Evolutionary conservation across 2,888 invertebrate species (phyloP).

Genomic region (Diplazon laetatorius): DNA sequence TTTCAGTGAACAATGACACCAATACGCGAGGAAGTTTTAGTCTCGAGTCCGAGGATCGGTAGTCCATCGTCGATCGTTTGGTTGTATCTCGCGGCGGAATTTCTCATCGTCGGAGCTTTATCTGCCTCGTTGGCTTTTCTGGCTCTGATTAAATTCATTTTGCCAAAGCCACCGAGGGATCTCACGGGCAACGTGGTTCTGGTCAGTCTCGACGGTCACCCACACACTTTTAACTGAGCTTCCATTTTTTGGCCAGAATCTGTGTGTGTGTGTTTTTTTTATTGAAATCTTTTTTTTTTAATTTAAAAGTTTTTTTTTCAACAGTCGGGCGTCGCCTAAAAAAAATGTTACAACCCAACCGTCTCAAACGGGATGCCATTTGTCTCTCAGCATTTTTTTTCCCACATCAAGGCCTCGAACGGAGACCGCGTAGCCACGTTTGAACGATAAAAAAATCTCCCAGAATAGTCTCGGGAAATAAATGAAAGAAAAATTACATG

Average conservation of each 20-base stretch:
- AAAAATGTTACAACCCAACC: neutral
- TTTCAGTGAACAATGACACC: conserved; percentile 73
- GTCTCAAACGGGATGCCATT: too few species aligned
- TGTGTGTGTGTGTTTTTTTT: too few species aligned
- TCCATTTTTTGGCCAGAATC: too few species aligned
- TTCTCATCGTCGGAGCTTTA: conserved; percentile 72
- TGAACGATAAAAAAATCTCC: too few species aligned
- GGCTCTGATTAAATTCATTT: conserved; percentile 70
- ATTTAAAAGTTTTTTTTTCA: neutral
- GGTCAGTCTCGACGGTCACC: conserved; percentile 71
- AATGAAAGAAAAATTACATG: too few species aligned
- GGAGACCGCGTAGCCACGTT: too few species aligned
- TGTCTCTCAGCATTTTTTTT: too few species aligned
- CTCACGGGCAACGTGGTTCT: conserved; percentile 77
- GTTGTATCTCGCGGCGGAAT: conserved; percentile 76
- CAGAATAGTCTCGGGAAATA: too few species aligned
- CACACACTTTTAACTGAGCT: too few species aligned
- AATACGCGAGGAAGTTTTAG: conserved; percentile 66
- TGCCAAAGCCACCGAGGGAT: conserved; percentile 79
- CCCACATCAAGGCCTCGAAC: too few species aligned
- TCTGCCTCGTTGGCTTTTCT: conserved; percentile 72
- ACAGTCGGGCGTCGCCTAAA: neutral
- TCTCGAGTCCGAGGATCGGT: conserved; percentile 64
- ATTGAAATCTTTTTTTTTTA: too few species aligned
- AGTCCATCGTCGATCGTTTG: conserved; percentile 71